Conservation (phyloP, 2,797 vertebrate species). For the Geotrypetes seraphini region DNA sequence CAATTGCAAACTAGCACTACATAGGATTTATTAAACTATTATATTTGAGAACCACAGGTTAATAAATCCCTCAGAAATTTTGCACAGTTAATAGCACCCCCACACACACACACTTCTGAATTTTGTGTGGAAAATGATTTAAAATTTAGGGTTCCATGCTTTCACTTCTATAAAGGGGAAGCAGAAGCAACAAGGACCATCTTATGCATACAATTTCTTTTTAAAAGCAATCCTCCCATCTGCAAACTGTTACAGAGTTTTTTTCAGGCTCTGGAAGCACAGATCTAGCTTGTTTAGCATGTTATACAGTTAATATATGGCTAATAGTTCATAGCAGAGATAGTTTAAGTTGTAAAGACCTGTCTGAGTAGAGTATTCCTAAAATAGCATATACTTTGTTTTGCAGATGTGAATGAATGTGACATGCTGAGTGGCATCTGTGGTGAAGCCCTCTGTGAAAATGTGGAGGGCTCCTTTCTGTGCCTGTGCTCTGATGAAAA, state of each 20-base stretch:
- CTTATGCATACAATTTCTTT: neutral
- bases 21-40: too few relatives aligned
- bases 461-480: conserved; percentile 78
- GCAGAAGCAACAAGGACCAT: neutral
- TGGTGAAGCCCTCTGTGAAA: conserved; percentile 84
- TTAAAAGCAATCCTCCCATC: neutral
- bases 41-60: too few relatives aligned
- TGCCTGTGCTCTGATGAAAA: conserved; percentile 75
- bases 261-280: conserved; percentile 2
- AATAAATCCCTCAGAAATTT: too few relatives aligned
- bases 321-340: conserved; percentile 6
- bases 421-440: conserved; percentile 81
- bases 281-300: neutral
- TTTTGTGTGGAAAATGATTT: too few relatives aligned
- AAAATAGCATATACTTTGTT: conserved; percentile 15
- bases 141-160: too few relatives aligned
- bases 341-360: conserved; percentile 17
- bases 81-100: too few relatives aligned
- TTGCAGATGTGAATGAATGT: conserved; percentile 89
- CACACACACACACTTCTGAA: too few relatives aligned
- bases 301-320: neutral
- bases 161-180: too few relatives aligned
- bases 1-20: too few relatives aligned
- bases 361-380: conserved; percentile 4
- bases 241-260: neutral